phyloP scores from a whole-genome alignment of 2,113 vertebrate genomes.

The Rhipidura dahli region DNA sequence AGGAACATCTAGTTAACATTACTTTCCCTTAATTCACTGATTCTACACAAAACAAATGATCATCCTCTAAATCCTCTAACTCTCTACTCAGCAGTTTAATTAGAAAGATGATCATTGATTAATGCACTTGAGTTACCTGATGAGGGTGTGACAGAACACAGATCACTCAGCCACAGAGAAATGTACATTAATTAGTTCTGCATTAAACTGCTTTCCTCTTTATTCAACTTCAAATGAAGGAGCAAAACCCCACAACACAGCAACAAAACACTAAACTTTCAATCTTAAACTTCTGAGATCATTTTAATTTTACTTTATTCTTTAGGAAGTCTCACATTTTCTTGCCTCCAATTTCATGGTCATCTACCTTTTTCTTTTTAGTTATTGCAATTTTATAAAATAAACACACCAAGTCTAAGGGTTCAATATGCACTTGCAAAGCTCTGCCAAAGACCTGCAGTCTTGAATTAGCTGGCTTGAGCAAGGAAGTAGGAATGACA shows the following conservation, averaged over 20 bases:
- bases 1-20: neutral
- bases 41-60: neutral
- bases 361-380: neutral
- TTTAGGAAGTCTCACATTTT: neutral
- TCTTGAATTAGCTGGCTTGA: neutral
- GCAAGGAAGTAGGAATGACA: neutral
- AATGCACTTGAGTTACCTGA: neutral
- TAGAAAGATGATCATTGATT: constrained; percentile 21
- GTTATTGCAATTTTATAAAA: neutral
- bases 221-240: neutral
- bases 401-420: neutral
- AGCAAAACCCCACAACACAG: neutral
- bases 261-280: neutral
- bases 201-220: neutral
- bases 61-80: neutral
- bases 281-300: neutral
- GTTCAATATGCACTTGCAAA: neutral
- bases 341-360: neutral
- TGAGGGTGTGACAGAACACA: constrained; percentile 21
- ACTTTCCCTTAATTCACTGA: neutral
- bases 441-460: neutral
- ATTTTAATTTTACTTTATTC: neutral
- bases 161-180: neutral
- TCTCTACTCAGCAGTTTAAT: neutral
- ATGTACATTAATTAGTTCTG: neutral